These are phyloP conservation scores for Saccopteryx leptura DNA, from an alignment of 2,113 vertebrate genomes.

Conservation along the genomic window DNA sequence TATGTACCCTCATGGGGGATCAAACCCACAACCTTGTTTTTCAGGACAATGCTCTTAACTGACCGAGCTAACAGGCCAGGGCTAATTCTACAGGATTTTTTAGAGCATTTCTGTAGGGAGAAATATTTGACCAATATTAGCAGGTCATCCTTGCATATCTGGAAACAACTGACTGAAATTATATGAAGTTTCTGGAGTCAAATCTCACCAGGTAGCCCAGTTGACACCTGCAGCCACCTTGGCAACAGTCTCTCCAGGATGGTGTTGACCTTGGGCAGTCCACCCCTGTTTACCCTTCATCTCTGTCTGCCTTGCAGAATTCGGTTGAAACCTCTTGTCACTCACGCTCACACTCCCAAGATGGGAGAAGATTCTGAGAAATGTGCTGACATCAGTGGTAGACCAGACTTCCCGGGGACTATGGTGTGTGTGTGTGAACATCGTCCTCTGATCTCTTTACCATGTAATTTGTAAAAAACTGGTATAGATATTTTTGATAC, in stretches of 20 bases:
- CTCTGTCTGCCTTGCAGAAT: background rate
- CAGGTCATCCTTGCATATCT: no score
- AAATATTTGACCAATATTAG: no score
- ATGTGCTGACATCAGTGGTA: background rate
- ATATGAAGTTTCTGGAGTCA: background rate
- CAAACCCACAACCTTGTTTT: no score
- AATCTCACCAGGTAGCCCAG: accelerated
- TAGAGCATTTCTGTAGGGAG: no score
- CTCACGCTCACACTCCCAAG: background rate
- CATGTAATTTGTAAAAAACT: background rate
- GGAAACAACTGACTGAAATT: no score
- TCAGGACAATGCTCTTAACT: no score
- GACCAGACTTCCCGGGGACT: background rate
- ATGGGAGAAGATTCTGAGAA: background rate
- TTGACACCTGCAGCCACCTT: accelerated
- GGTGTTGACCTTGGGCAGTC: accelerated
- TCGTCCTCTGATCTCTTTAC: background rate
- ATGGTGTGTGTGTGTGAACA: background rate
- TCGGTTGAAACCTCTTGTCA: background rate
- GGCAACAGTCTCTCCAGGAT: background rate
- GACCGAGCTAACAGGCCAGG: no score
- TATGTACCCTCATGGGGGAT: no score
- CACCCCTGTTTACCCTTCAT: background rate
- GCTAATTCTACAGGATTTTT: no score
- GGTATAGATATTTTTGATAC: background rate